Base-by-base conservation (phyloP, 2,888 invertebrate species). In the Herminia tarsipennalis region DNA sequence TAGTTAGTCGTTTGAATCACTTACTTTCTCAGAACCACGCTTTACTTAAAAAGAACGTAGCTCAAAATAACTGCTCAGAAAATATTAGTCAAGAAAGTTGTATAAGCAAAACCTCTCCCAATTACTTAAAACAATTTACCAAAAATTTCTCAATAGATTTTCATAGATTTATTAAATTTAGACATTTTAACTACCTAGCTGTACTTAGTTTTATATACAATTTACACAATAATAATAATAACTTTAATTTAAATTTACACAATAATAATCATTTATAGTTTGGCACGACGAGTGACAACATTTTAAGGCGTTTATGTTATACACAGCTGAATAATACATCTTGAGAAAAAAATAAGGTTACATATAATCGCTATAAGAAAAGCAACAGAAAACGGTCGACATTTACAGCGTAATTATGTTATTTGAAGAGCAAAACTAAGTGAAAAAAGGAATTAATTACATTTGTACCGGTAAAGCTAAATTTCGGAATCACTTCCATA, bases 121-220 rank as follows among this genome's bases (percentile, higher is more conserved):
- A 56, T 60, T 55, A 60, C 41, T 51, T 53, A 39, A 66, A 56
- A 64, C 6, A 56, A 47, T 37, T 34, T 28, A 41, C 43, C 41
- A 40, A 53, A 44, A 56, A 25, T 25, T 46, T 45, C 44, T 60
- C 59, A 36, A 58, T 63, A 71, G 55, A 67, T 53, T 66, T 63
- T 53, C 16, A 66, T 64, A 57, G 51, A 67, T 57, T 60, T 53
- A 56, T 58, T 64, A 63, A 64, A 56, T 68, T 72, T 69, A 73
- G 63, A 73, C 62, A 71, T 69, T 63, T 65, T 57, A 59, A 67
- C 70, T 75, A 75, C 49, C 65, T 66, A 65, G 57, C 55, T 57
- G 37, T 60, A 56, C 58, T 55, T 63, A 53, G 53, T 47, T 59
- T 62, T 77, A 77, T 78, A 57, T 75, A 78, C 76, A 78, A 76